These are phyloP conservation scores for Volucella bombylans DNA, from an alignment of 2,888 invertebrate genomes.

Conservation along the genomic window DNA sequence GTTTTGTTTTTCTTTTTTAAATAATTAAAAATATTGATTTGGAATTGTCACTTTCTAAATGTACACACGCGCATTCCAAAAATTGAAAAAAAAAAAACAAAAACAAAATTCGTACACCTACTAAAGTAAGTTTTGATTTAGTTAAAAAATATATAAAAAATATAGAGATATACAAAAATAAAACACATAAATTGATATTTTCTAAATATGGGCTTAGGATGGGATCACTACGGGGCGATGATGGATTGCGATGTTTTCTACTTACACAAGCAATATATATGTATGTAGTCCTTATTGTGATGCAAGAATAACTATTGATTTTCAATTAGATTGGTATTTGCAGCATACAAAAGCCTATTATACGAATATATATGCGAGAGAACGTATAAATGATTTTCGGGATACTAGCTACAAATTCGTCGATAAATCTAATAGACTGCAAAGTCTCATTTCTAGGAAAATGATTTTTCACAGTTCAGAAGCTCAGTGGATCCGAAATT, in stretches of 20 bases:
- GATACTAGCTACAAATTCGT: too few species aligned
- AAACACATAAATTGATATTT: conserved; percentile 10
- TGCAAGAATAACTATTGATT: conserved; percentile 36
- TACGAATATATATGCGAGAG: too few species aligned
- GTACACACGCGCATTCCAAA: conserved; percentile 52
- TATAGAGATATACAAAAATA: conserved; percentile 3
- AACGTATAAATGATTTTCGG: too few species aligned
- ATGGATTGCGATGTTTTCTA: conserved; percentile 56
- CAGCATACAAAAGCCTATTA: too few species aligned
- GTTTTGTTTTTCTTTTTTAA: conserved; percentile 49
- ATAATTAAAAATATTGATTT: too few species aligned
- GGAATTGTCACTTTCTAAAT: conserved; percentile 6
- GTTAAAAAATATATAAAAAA: neutral
- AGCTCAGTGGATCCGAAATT: too few species aligned
- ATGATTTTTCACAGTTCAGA: too few species aligned
- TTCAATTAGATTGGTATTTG: neutral
- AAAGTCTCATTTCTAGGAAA: too few species aligned
- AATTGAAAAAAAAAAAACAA: conserved; percentile 20
- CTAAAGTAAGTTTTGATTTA: conserved; percentile 53
- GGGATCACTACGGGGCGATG: conserved; percentile 70
- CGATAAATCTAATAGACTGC: too few species aligned
- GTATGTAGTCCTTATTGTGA: conserved; percentile 37
- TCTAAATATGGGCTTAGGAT: conserved; percentile 64
- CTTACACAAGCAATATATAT: conserved; percentile 2
- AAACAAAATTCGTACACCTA: conserved; percentile 2